These are phyloP conservation scores for Pitta sordida DNA, from an alignment of 2,113 vertebrate genomes.

Conservation along the genomic window DNA sequence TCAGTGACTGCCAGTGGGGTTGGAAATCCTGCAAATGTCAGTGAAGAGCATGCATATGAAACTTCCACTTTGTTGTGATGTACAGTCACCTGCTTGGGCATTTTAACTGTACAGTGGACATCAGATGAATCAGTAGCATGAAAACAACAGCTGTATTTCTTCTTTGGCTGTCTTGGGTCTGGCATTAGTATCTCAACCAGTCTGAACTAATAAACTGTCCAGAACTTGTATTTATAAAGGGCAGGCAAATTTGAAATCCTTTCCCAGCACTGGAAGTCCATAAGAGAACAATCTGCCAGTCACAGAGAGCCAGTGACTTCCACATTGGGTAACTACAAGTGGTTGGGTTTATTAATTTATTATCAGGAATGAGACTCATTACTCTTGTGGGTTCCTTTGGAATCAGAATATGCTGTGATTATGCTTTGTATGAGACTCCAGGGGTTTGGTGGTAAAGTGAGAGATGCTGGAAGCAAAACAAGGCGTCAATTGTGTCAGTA, in stretches of 20 bases:
- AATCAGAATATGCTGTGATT: not conserved
- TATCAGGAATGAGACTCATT: not conserved
- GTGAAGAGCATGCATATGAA: not conserved
- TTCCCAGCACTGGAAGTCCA: not conserved
- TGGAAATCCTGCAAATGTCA: not conserved
- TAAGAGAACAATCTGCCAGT: not conserved
- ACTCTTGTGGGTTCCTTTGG: not conserved
- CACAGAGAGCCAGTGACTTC: not conserved
- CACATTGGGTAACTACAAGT: not conserved
- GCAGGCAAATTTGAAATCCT: not conserved
- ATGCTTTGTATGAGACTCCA: not conserved
- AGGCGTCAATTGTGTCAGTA: accelerated
- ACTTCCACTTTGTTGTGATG: not conserved
- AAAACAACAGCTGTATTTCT: not conserved
- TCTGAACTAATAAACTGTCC: not conserved
- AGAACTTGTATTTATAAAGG: not conserved
- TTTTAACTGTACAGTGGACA: not conserved
- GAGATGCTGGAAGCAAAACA: not conserved
- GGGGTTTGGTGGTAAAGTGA: not conserved
- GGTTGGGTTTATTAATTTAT: not conserved
- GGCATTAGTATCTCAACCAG: not conserved
- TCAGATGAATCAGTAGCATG: not conserved
- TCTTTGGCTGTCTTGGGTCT: not conserved
- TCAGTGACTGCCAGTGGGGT: not conserved
- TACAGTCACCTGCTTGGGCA: not conserved